phyloP scores from a whole-genome alignment of 2,113 vertebrate genomes.

The Oxyura jamaicensis region DNA sequence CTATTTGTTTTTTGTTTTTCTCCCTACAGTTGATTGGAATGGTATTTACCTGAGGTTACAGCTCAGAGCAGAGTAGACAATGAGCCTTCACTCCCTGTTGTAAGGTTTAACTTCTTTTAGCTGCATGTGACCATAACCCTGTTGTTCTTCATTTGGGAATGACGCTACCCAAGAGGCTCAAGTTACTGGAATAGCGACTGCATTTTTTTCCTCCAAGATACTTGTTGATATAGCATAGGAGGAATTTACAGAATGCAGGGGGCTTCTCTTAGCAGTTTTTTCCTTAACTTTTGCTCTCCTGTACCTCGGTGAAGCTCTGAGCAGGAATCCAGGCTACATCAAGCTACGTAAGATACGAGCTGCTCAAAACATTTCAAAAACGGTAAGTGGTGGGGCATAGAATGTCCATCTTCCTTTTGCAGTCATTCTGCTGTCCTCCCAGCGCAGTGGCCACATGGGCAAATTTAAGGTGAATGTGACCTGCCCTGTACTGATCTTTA shows the following conservation, averaged over 20 bases:
- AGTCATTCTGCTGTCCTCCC: not conserved
- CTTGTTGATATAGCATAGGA: not conserved
- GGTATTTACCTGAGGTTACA: not conserved
- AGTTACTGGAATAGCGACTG: not conserved
- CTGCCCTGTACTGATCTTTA: constrained; percentile 23
- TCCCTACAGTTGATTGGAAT: not conserved
- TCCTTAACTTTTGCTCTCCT: constrained; percentile 61
- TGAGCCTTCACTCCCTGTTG: not conserved
- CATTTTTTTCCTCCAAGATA: not conserved
- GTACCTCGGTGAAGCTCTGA: constrained; percentile 88
- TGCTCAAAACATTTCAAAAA: constrained; percentile 94
- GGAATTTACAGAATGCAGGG: not conserved
- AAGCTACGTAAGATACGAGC: constrained; percentile 92
- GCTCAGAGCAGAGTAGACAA: not conserved
- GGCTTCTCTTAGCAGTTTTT: not conserved
- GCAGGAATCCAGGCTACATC: constrained; percentile 93
- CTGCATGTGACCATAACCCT: not conserved
- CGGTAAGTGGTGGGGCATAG: constrained; percentile 70
- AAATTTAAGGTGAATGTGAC: constrained; percentile 81
- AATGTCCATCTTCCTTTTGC: not conserved
- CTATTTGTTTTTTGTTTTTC: not conserved
- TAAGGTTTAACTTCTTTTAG: not conserved
- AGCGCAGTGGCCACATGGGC: constrained; percentile 65
- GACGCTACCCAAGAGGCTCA: not conserved
- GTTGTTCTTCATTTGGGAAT: not conserved